Evolutionary conservation across 2,888 invertebrate genomes (phyloP).

Genomic region (Tetragonula carbonaria): DNA sequence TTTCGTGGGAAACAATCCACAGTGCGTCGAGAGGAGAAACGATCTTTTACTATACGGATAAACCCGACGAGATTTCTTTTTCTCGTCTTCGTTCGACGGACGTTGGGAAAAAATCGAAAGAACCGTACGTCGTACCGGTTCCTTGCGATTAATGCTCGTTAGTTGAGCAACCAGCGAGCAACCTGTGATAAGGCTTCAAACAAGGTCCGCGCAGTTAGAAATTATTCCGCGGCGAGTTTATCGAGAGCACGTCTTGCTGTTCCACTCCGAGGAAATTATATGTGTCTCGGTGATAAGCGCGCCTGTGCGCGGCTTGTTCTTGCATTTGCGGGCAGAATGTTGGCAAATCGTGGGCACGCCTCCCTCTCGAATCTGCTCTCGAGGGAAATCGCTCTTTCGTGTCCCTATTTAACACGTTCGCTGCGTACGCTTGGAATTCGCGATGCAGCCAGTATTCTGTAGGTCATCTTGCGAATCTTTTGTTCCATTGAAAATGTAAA

Average conservation of each 20-base stretch:
- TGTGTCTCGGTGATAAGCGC: constrained; percentile 42
- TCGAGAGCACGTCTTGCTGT: constrained; percentile 41
- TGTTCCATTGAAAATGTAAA: neutral
- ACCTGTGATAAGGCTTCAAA: constrained; percentile 31
- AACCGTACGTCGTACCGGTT: constrained; percentile 54
- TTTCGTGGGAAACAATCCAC: no score
- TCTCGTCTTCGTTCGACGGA: no score
- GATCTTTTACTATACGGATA: no score
- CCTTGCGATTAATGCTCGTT: constrained; percentile 43
- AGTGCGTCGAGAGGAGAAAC: no score
- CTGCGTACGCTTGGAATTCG: neutral
- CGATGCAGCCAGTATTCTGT: neutral
- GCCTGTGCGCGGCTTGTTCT: constrained; percentile 14
- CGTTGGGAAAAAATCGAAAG: constrained; percentile 35
- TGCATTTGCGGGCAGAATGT: constrained; percentile 14
- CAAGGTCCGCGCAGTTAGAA: constrained; percentile 43
- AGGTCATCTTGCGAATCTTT: neutral
- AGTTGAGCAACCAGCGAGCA: constrained; percentile 39
- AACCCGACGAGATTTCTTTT: neutral
- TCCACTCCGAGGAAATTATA: constrained; percentile 38
- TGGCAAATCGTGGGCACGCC: constrained; percentile 20
- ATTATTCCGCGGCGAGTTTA: constrained; percentile 48
- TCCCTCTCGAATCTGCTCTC: neutral
- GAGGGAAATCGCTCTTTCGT: neutral
- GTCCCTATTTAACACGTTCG: neutral